These are phyloP conservation scores for Pollenia griseotomentosa DNA, from an alignment of 2,888 invertebrate species.

Conservation along the genomic window DNA sequence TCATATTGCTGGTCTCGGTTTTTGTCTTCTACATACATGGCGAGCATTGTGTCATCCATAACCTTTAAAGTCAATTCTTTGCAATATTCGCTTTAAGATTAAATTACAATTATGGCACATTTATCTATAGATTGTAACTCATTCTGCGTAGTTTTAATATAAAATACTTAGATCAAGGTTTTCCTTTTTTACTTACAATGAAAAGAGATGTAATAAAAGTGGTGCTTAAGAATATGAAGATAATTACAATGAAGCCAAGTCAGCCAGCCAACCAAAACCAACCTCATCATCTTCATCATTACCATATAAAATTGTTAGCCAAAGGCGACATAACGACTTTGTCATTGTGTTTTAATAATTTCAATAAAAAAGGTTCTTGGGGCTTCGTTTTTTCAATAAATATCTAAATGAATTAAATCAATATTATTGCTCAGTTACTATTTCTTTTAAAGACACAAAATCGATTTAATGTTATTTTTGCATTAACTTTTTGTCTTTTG, in stretches of 20 bases:
- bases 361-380: slow-evolving; percentile 29
- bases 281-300: background rate
- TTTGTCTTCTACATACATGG: slow-evolving; percentile 19
- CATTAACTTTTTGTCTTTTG: too few relatives aligned
- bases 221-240: slow-evolving; percentile 2
- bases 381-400: slow-evolving; percentile 45
- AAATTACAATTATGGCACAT: slow-evolving; percentile 56
- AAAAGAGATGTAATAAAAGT: slow-evolving; percentile 11
- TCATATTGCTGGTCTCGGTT: slow-evolving; percentile 16
- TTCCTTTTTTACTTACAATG: slow-evolving; percentile 33
- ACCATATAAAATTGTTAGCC: slow-evolving; percentile 30
- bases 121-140: slow-evolving; percentile 32
- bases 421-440: background rate
- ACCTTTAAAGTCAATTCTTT: slow-evolving; percentile 60
- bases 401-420: slow-evolving; percentile 5
- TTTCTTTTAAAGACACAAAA: too few relatives aligned
- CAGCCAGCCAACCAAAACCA: slow-evolving; percentile 31
- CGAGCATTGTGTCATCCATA: slow-evolving; percentile 57
- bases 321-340: slow-evolving; percentile 58
- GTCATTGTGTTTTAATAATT: slow-evolving; percentile 11
- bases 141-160: slow-evolving; percentile 44
- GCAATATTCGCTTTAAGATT: slow-evolving; percentile 56
- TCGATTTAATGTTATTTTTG: too few relatives aligned
- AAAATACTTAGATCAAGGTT: slow-evolving; percentile 67
- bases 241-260: slow-evolving; percentile 27